Evolutionary conservation across 2,888 invertebrate genomes (phyloP), one percentile per base, ranked within the genome.

Genomic region (Lepas anatifera): DNA sequence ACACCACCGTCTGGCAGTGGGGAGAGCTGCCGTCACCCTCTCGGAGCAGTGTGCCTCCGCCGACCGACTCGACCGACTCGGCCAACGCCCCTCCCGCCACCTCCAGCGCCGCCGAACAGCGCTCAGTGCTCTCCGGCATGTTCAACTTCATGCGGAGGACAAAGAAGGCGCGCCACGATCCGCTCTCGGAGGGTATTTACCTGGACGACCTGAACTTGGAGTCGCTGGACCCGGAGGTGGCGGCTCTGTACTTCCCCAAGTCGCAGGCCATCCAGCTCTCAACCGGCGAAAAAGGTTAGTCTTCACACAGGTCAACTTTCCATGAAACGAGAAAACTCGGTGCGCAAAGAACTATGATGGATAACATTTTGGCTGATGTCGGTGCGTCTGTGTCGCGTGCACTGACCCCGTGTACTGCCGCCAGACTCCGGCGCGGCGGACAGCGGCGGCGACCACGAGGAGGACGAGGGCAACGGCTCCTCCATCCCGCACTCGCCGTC

Each of bases 401-500:
- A 16, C n/a, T 58, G 27, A 37, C 10, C 27, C 32, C 27, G n/a
- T n/a, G 29, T 37, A n/a, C 39, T 66, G 66, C 66, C n/a, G n/a
- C n/a, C n/a, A n/a, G n/a, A n/a, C n/a, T n/a, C n/a, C n/a, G n/a
- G n/a, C n/a, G 32, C 22, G 11, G 25, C 43, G 35, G 58, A 27
- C 66, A 64, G 69, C 35, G n/a, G 63, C 48, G 48, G 27, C 35
- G 29, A 46, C 66, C 25, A 52, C 48, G 74, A 95, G 75, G 93
- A 93, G 79, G 97, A 97, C 83, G 89, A 90, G 75, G 97, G 97
- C 73, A 95, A 95, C 80, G 97, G 97, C 58, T 92, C 94, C 50
- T 96, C 96, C 69, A 82, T 97, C 76, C 93, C 96, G 13, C 95
- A 95, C 79, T 95, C 95, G 68, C 93, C 93, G 27, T 72, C 39